phyloP scores from a whole-genome alignment of 2,888 invertebrate genomes.

The Malachius bipustulatus region DNA sequence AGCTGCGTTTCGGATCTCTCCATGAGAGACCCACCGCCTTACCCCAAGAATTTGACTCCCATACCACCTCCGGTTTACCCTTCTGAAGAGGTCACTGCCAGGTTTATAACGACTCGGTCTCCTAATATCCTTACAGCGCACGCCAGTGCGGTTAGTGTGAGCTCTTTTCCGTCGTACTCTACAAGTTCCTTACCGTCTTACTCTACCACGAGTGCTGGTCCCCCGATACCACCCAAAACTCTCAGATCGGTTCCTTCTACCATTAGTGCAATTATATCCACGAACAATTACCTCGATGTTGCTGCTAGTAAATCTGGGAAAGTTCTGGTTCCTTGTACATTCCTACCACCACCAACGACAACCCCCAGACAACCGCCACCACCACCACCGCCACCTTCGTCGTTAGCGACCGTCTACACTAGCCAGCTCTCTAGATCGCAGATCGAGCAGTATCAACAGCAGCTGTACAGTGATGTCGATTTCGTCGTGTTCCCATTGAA shows the following conservation, averaged over 20 bases:
- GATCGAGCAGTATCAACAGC: slow-evolving; percentile 78
- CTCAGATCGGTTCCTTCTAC: slow-evolving; percentile 40
- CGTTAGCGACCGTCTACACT: slow-evolving; percentile 60
- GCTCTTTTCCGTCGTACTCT: slow-evolving; percentile 48
- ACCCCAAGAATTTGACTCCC: slow-evolving; percentile 40
- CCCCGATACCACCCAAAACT: slow-evolving; percentile 35
- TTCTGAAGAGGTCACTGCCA: slow-evolving; percentile 59
- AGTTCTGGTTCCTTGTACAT: slow-evolving; percentile 40
- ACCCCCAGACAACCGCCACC: slow-evolving; percentile 43
- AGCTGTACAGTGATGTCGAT: slow-evolving; percentile 82
- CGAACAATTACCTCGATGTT: slow-evolving; percentile 51
- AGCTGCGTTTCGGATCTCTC: slow-evolving; percentile 28
- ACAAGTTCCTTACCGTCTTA: slow-evolving; percentile 45
- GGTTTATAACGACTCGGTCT: slow-evolving; percentile 65
- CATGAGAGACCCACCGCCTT: slow-evolving; percentile 54
- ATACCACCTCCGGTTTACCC: slow-evolving; percentile 50
- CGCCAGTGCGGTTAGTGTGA: slow-evolving; percentile 53
- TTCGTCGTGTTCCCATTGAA: slow-evolving; percentile 85
- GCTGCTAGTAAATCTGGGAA: slow-evolving; percentile 43
- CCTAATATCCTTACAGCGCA: slow-evolving; percentile 68
- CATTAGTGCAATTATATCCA: slow-evolving; percentile 40
- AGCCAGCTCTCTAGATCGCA: slow-evolving; percentile 61
- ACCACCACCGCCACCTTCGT: slow-evolving; percentile 51
- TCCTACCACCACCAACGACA: slow-evolving; percentile 49
- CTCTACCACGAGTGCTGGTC: slow-evolving; percentile 35